Base-by-base conservation (phyloP, 2,797 vertebrate genomes). In the Buceros bicornis region DNA sequence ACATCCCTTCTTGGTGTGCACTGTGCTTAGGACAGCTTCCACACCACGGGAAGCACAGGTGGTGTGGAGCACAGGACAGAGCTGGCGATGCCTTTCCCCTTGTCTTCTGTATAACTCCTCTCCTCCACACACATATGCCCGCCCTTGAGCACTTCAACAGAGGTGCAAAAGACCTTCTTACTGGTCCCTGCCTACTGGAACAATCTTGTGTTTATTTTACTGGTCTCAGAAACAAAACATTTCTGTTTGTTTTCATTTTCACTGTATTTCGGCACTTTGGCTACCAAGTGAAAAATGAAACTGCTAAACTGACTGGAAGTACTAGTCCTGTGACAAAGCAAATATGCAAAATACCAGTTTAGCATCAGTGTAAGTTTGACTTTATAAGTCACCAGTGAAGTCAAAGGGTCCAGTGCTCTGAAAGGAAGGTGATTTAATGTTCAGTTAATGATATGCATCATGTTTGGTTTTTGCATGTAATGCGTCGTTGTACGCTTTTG, bases 21-120 rank as follows among this genome's bases (percentile, higher is more conserved):
- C 13, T 33, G 42, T 13, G 8, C 12, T 61, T 14, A 3, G 69
- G 31, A 31, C 22, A 71, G 25, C 77, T 35, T 76, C 51, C 18
- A 2, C 0, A 0, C 26, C 2, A 0, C 1, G 10, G 43, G 26
- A 33, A 22, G n/a, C 26, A 26, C 33, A 37, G 53, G 65, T 5
- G 11, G 31, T 29, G 43, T 28, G 53, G 17, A 50, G 35, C 20
- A 22, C 10, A 8, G 71, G 28, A 25, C 11, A 5, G 40, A 47
- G 8, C 5, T 25, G 28, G 37, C 35, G 58, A 7, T 0, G 1
- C 21, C 25, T 53, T 40, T 84, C 14, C n/a, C 60, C 6, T 0
- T 3, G 31, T 25, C n/a, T 43, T 20, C 35, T 42, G 3, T 5
- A 4, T 40, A 26, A 3, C 17, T 60, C 14, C 20, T 45, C 57